Base-by-base conservation (phyloP, 2,797 vertebrate genomes). In the Mus spretus region DNA sequence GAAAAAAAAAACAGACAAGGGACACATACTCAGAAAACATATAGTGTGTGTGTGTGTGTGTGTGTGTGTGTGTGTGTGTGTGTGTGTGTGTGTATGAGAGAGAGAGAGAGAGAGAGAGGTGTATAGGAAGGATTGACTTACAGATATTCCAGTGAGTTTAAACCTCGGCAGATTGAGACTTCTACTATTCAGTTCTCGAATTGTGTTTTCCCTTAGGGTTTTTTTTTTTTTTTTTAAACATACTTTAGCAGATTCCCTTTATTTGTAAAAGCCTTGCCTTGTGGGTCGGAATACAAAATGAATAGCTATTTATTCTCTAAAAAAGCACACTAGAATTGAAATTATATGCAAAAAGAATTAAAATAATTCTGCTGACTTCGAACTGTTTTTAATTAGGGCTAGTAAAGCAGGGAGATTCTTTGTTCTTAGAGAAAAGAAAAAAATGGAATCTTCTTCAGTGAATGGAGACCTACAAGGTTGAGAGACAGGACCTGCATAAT, bases 251-350 rank as follows among this genome's bases (percentile, higher is more conserved):
- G 6, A 59, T 47, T 40, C 81, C 26, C 70, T 97, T 90, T 20
- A 59, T 74, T 91, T 94, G 80, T 84, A 53, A 90, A 96, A 92
- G 55, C 11, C n/a, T 8, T 4, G 7, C 1, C 22, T 89, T 40
- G 34, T 61, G 61, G 50, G 4, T 74, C 17, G 80, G 53, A 91
- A 47, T 95, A 17, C 77, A 47, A 90, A 90, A 92, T 81, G 55
- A 90, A 26, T 1, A 65, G 3, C 20, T 63, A 72, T 80, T 72
- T 37, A 53, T 85, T 83, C 19, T 93, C 89, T n/a, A 37, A 40
- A 93, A 37, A 37, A 88, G 6, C 1, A 31, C 40, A 24, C 24
- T 86, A 77, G n/a, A 95, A 86, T 17, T 53, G 44, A 84, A 88
- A 80, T 10, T 40, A 61, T 90, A 65, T 59, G 34, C 61, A 40